These are phyloP conservation scores for Dorcus parallelipipedus DNA, from an alignment of 2,888 invertebrate genomes.

Conservation along the genomic window DNA sequence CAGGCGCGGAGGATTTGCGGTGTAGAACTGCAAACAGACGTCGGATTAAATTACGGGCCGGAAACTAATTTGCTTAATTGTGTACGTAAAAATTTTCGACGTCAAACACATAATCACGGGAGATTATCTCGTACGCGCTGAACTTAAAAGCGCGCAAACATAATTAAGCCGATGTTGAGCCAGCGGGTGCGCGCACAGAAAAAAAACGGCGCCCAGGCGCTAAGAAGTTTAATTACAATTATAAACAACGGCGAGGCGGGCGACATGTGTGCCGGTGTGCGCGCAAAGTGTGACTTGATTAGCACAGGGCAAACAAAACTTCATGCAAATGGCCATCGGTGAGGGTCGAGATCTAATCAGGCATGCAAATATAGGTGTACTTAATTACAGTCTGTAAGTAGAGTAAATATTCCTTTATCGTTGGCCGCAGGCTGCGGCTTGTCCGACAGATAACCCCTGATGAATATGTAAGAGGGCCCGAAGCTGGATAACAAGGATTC, in stretches of 20 bases:
- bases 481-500: slow-evolving; percentile 24
- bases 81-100: no score
- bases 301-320: slow-evolving; percentile 46
- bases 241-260: not conserved
- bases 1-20: no score
- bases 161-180: no score
- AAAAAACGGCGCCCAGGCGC: no score
- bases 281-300: slow-evolving; percentile 38
- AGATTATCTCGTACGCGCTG: no score
- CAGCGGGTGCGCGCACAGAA: no score
- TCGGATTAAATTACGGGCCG: no score
- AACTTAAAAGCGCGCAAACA: no score
- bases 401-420: slow-evolving; percentile 51
- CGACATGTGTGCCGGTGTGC: not conserved
- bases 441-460: slow-evolving; percentile 46
- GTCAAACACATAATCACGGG: no score
- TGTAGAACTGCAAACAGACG: no score
- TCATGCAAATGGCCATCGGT: slow-evolving; percentile 46
- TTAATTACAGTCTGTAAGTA: slow-evolving; percentile 49
- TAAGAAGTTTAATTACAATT: no score
- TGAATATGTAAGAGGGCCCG: slow-evolving; percentile 46
- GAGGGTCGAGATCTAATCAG: slow-evolving; percentile 46
- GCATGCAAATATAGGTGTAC: slow-evolving; percentile 50
- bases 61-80: no score
- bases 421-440: slow-evolving; percentile 43